Evolutionary conservation across 2,113 vertebrate genomes (phyloP).

Genomic region (Scopus umbretta): DNA sequence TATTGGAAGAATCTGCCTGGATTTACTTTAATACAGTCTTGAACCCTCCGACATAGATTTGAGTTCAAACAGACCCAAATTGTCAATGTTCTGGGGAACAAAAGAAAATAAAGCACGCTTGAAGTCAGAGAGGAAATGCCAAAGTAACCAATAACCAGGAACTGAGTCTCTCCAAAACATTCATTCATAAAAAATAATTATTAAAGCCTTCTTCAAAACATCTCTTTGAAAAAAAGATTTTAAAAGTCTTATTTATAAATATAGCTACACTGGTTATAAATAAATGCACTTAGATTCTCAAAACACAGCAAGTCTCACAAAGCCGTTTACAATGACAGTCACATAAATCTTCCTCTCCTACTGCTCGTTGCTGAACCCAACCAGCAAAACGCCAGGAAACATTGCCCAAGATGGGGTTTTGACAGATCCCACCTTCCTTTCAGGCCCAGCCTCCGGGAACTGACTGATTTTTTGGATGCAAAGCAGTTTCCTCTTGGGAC

Average conservation of each 20-base stretch:
- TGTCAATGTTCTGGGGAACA: too few relatives aligned
- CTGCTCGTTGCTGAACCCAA: fast-evolving
- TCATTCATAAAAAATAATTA: not conserved
- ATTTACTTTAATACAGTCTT: fast-evolving
- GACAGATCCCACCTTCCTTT: not conserved
- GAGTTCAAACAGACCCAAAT: not conserved
- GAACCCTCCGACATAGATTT: fast-evolving
- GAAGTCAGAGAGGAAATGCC: not conserved
- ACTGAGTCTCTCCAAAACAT: not conserved
- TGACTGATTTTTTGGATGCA: not conserved
- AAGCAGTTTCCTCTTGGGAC: not conserved
- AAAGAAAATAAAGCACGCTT: fast-evolving
- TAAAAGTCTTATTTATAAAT: not conserved
- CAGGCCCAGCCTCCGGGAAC: not conserved
- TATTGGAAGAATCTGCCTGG: not conserved
- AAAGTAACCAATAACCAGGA: not conserved
- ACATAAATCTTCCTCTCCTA: not conserved
- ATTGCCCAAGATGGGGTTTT: fast-evolving
- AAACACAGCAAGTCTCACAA: not conserved
- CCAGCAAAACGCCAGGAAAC: too few relatives aligned
- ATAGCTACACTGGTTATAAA: not conserved
- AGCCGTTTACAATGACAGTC: not conserved
- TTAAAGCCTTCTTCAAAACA: not conserved
- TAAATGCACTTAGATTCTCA: not conserved
- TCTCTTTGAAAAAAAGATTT: not conserved